Conservation (phyloP, 2,888 invertebrate species). For the Stomorhina lunata region DNA sequence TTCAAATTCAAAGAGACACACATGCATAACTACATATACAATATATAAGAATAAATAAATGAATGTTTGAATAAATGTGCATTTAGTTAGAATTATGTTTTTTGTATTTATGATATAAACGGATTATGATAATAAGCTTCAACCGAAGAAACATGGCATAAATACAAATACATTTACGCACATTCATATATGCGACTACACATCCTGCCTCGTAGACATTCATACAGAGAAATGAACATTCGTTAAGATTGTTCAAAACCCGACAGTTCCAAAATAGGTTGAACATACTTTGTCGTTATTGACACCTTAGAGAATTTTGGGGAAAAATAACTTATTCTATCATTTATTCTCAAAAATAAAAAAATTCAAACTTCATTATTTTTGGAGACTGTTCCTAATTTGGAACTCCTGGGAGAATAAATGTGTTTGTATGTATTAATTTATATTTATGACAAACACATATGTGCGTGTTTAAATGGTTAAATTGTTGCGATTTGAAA, state of each 20-base stretch:
- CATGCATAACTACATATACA: background rate
- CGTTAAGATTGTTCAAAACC: no score
- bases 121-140: slow-evolving; percentile 76
- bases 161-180: slow-evolving; percentile 1
- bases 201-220: slow-evolving; percentile 27
- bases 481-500: slow-evolving; percentile 51
- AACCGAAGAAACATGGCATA: slow-evolving; percentile 21
- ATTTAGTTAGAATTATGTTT: slow-evolving; percentile 2
- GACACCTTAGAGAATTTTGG: no score
- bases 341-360: no score
- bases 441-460: slow-evolving; percentile 72
- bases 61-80: background rate
- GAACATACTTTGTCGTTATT: no score
- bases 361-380: no score
- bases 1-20: background rate
- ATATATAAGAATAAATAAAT: no score
- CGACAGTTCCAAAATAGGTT: no score
- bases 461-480: slow-evolving; percentile 66
- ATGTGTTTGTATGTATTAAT: slow-evolving; percentile 62
- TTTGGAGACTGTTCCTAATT: no score
- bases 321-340: no score
- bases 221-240: slow-evolving; percentile 27
- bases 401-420: no score
- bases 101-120: slow-evolving; percentile 60
- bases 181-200: slow-evolving; percentile 41